phyloP scores from a whole-genome alignment of 2,797 vertebrate species.

The Enteromius argenteus region DNA sequence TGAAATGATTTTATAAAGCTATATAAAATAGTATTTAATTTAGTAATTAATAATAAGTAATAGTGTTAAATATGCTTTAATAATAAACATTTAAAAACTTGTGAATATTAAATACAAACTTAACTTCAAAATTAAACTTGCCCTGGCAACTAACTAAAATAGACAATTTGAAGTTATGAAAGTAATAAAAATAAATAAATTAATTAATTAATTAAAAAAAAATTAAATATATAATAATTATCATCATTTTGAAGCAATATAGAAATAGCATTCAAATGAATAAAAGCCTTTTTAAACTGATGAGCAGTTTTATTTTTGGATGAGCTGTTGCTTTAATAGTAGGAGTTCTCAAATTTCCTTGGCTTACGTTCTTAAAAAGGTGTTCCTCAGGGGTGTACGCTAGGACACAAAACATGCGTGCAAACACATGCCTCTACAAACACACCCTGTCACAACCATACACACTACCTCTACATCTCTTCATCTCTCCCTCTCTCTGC shows the following conservation, averaged over 20 bases:
- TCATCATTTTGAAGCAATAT: no score
- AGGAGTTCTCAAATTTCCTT: not conserved
- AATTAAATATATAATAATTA: no score
- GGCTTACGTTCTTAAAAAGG: not conserved
- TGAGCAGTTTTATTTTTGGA: not conserved
- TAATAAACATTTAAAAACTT: not conserved
- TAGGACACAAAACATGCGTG: not conserved
- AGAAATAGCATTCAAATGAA: no score
- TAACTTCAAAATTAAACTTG: no score
- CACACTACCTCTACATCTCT: not conserved
- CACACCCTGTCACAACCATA: not conserved
- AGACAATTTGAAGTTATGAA: no score
- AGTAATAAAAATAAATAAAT: no score
- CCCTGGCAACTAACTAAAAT: no score
- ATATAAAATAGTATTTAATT: not conserved
- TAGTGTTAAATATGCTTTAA: not conserved
- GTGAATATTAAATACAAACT: no score
- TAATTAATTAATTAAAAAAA: no score
- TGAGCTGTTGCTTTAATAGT: not conserved
- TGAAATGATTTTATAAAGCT: not conserved
- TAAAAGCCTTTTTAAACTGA: no score
- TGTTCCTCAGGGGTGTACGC: not conserved
- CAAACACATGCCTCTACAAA: not conserved
- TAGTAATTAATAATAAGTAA: not conserved
- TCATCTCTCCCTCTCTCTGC: not conserved